Evolutionary conservation across 2,797 vertebrate genomes (phyloP), one percentile per base, ranked within the genome.

Genomic region (Coregonus ussuriensis): DNA sequence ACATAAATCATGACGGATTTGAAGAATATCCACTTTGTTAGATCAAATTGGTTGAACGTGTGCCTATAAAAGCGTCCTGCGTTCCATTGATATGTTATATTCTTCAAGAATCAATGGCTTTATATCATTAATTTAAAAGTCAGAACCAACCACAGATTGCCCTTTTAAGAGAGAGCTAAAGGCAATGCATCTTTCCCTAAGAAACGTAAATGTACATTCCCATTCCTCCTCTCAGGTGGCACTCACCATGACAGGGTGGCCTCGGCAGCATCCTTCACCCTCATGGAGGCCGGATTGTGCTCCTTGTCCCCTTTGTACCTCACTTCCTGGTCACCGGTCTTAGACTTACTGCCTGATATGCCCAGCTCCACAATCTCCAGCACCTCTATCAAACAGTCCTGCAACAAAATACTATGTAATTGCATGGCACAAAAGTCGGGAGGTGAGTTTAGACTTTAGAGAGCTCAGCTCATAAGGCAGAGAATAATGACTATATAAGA

Each of bases 261-360:
- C 92, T 98, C 97, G 1, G 97, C 97, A 13, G 97, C 97, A 77
- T 98, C 97, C 88, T 97, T 98, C 83, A 98, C 97, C 84, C 97
- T 94, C 94, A 97, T 95, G 31, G 97, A 98, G 0, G 95, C 96
- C 0, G 97, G 97, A 85, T 96, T 98, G 88, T 95, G 95, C 54
- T 97, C 97, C 79, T 98, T 98, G 76, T 97, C 94, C 21, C 95
- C 97, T 92, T 97, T 98, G 87, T 94, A 94, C 31, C 93, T 95
- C 83, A 96, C 93, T 77, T 97, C 95, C 89, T 96, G 93, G 54
- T 96, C 96, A 21, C 93, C 92, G 35, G 81, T 94, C 90, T 93
- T 95, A 66, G 97, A 98, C 82, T 97, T 98, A 84, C 94, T 96
- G 83, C 97, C 97, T 0, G 97, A 97, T 88, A 98, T 97, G 21